Evolutionary conservation across 2,113 vertebrate genomes (phyloP).

Genomic region (Platycercus adscitus): DNA sequence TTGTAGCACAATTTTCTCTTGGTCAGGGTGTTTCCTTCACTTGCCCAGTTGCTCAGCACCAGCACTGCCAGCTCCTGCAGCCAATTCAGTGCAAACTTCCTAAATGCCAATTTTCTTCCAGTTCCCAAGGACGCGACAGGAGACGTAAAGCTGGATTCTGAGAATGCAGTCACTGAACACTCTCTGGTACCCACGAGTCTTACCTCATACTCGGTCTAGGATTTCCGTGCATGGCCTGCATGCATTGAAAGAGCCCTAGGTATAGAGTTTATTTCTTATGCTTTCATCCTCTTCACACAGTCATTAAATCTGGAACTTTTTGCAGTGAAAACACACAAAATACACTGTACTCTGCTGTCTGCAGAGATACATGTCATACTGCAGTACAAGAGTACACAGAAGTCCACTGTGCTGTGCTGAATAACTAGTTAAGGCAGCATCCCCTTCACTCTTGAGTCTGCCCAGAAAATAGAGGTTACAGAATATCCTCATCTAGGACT

Average conservation of each 20-base stretch:
- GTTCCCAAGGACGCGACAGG: background rate
- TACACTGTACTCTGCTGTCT: background rate
- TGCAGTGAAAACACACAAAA: background rate
- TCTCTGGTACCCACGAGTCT: background rate
- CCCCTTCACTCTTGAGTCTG: background rate
- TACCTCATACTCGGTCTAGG: background rate
- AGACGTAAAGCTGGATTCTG: background rate
- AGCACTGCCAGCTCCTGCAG: background rate
- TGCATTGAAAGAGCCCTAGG: background rate
- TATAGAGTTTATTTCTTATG: background rate
- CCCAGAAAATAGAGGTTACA: fast-evolving
- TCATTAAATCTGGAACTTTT: background rate
- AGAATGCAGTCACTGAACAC: background rate
- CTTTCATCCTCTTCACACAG: background rate
- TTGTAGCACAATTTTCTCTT: background rate
- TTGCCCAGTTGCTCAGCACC: background rate
- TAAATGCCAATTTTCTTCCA: background rate
- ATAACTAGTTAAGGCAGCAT: background rate
- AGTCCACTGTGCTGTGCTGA: background rate
- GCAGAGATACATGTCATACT: background rate
- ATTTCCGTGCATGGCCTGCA: background rate
- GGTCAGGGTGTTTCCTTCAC: background rate
- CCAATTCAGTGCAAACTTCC: background rate
- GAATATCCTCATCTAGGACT: background rate
- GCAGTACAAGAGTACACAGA: background rate